phyloP scores from a whole-genome alignment of 2,797 vertebrate species.

The Lophura swinhoii region DNA sequence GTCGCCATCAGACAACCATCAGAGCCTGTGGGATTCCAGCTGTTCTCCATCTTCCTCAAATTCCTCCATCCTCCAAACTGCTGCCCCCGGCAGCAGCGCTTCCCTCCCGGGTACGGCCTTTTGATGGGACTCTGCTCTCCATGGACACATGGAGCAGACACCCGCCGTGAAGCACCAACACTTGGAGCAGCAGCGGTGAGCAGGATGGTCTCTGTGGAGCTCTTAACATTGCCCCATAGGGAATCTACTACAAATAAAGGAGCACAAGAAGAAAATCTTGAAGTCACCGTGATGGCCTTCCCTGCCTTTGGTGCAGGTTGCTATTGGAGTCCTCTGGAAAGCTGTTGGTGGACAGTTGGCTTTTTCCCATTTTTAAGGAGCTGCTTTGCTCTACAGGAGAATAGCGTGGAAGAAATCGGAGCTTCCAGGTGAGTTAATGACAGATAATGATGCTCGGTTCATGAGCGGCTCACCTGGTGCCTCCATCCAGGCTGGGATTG shows the following conservation, averaged over 20 bases:
- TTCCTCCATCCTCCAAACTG: background rate
- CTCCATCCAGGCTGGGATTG: background rate
- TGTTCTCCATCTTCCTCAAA: background rate
- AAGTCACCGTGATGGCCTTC: background rate
- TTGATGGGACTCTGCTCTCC: background rate
- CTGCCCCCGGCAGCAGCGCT: background rate
- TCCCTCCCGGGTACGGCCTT: background rate
- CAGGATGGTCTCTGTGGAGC: background rate
- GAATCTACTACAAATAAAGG: background rate
- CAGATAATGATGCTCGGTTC: slow-evolving; percentile 31
- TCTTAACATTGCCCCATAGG: background rate
- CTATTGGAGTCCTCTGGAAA: background rate
- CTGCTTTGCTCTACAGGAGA: background rate
- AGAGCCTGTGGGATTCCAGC: background rate
- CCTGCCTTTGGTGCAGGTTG: background rate
- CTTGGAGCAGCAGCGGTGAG: slow-evolving; percentile 24
- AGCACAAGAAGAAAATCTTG: background rate
- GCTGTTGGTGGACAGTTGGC: background rate
- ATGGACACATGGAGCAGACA: background rate
- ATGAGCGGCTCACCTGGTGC: slow-evolving; percentile 22
- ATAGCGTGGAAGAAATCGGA: background rate
- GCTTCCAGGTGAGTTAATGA: slow-evolving; percentile 49
- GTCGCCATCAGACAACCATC: background rate
- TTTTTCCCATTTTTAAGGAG: background rate
- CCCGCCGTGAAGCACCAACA: background rate